Percentiles rank a stretch among this genome's conserved stretches.
phyloP scores from a whole-genome alignment of 2,888 invertebrate species.

The Sinodicranocentrus sp. region DNA sequence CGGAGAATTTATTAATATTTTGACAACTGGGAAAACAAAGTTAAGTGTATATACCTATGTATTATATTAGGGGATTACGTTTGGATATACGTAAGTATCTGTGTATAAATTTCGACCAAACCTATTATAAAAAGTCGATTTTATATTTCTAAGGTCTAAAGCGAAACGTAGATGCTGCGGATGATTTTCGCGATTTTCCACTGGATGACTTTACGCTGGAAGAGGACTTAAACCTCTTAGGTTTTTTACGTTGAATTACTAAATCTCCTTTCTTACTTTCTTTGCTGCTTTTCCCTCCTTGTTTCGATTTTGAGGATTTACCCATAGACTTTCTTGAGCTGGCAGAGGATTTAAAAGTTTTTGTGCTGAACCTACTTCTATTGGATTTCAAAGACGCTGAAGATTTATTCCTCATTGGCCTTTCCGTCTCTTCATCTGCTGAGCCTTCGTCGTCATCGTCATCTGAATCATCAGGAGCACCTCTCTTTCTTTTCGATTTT shows the following conservation, averaged over 20 bases:
- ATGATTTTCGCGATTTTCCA: conserved; percentile 53
- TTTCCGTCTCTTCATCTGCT: conserved; percentile 18
- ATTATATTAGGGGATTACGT: no score
- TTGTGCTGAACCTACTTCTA: conserved; percentile 46
- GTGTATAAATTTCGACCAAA: neutral
- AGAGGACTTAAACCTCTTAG: conserved; percentile 59
- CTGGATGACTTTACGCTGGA: conserved; percentile 35
- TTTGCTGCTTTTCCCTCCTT: conserved; percentile 23
- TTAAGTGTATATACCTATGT: neutral
- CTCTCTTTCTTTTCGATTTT: conserved; percentile 53
- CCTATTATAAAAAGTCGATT: neutral
- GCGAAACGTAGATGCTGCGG: conserved; percentile 51
- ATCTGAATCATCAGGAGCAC: conserved; percentile 58
- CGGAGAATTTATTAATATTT: neutral
- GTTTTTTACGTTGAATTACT: conserved; percentile 20
- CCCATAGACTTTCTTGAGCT: conserved; percentile 32
- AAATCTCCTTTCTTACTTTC: conserved; percentile 37
- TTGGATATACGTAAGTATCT: no score
- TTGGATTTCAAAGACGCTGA: conserved; percentile 46
- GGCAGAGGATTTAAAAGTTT: conserved; percentile 32
- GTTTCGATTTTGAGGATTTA: conserved; percentile 16
- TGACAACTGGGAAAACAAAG: neutral
- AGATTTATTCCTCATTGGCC: conserved; percentile 28
- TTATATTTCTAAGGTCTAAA: conserved; percentile 18
- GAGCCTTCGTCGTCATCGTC: conserved; percentile 42